A percentile compares a stretch with the other conserved stretches of the same genome.
Conservation (phyloP, 2,888 invertebrate species). For the Campopleginae sp. region DNA sequence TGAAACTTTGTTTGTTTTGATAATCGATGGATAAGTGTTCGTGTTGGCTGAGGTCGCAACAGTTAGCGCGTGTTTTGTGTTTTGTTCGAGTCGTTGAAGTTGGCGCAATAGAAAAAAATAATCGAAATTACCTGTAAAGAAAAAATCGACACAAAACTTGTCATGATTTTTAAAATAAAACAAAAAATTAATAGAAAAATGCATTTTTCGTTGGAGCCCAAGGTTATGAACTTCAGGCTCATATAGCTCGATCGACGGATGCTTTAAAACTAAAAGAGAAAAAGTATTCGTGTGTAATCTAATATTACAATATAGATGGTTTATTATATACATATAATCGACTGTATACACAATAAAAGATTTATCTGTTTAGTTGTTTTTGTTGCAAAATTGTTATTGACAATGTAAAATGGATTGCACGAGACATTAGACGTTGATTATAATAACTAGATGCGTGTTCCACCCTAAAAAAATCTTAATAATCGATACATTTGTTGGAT, state of each 20-base stretch:
- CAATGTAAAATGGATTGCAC: conserved; percentile 49
- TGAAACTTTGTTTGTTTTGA: not conserved
- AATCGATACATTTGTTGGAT: conserved; percentile 2
- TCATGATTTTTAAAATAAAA: no score
- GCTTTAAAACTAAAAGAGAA: not conserved
- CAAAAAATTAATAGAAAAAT: no score
- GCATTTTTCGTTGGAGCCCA: no score
- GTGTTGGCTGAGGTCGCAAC: not conserved
- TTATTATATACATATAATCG: conserved; percentile 64
- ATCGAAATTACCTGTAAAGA: no score
- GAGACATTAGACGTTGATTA: not conserved
- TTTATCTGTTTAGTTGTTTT: conserved; percentile 42
- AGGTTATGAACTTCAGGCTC: no score
- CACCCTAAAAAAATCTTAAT: conserved; percentile 19
- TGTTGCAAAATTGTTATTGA: conserved; percentile 40
- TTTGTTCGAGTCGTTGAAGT: not conserved
- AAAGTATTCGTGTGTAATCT: conserved; percentile 23
- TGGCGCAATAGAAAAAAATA: no score
- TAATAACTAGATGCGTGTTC: not conserved
- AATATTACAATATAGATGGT: conserved; percentile 66
- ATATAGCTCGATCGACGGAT: not conserved
- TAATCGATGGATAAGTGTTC: not conserved
- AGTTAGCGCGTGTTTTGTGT: not conserved
- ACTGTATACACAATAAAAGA: conserved; percentile 55
- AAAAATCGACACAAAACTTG: no score